phyloP scores from a whole-genome alignment of 2,797 vertebrate genomes.

The Coracias cyanogaster region DNA sequence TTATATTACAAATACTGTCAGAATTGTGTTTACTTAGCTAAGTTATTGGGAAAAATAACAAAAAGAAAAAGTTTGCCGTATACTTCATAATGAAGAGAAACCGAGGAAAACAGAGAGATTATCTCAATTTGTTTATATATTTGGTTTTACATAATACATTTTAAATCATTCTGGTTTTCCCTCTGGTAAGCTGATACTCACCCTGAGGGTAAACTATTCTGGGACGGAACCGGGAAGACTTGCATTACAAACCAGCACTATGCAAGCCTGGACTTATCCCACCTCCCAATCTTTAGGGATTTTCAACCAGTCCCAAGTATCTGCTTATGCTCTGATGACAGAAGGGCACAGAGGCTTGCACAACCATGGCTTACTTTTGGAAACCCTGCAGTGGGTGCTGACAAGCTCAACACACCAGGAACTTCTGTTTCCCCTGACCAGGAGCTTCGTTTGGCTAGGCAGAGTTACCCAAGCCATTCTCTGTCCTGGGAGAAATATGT shows the following conservation, averaged over 20 bases:
- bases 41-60: not conserved
- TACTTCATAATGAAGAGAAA: not conserved
- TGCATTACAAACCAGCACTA: not conserved
- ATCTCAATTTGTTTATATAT: not conserved
- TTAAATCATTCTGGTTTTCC: not conserved
- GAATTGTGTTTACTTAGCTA: not conserved
- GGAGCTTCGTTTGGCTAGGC: not conserved
- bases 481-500: not conserved
- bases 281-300: not conserved
- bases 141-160: not conserved
- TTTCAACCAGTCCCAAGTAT: not conserved
- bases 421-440: not conserved
- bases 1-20: not conserved
- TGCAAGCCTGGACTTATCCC: not conserved
- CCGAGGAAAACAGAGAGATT: not conserved
- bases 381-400: not conserved
- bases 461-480: not conserved
- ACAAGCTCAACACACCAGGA: not conserved
- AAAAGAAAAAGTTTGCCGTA: not conserved
- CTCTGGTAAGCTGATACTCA: not conserved
- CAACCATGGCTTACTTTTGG: not conserved
- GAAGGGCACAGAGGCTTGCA: not conserved
- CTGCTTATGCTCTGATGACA: not conserved
- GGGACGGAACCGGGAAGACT: not conserved
- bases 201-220: not conserved